Conservation (phyloP, 2,113 vertebrate species). For the Paralichthys olivaceus region DNA sequence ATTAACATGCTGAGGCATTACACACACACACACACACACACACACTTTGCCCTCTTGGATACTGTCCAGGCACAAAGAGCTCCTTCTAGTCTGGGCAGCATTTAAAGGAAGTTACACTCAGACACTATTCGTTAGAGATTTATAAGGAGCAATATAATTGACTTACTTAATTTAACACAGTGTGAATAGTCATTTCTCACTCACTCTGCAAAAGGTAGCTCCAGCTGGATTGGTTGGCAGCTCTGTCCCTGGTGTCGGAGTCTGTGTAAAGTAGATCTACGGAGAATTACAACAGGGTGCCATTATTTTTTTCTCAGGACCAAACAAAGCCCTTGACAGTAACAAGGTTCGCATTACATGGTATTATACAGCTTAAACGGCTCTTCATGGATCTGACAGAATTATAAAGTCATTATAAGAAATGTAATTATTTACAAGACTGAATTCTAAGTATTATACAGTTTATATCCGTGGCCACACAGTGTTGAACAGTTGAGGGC, state of each 20-base stretch:
- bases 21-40: conserved; percentile 19
- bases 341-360: background rate
- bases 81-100: conserved; percentile 42
- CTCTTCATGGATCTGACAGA: no score
- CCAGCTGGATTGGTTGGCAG: conserved; percentile 26
- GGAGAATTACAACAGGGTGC: background rate
- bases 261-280: background rate
- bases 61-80: conserved; percentile 55
- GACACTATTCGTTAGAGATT: conserved; percentile 60
- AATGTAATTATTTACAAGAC: no score
- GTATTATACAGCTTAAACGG: background rate
- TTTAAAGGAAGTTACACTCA: conserved; percentile 36
- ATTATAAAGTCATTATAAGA: no score
- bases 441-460: no score
- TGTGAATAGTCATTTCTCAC: conserved; percentile 42
- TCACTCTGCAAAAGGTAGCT: conserved; percentile 32
- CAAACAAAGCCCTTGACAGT: no score
- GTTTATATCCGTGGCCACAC: no score
- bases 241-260: background rate
- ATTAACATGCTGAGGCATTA: background rate
- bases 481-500: background rate
- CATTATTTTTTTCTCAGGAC: background rate
- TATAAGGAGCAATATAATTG: conserved; percentile 60
- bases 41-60: conserved; percentile 19
- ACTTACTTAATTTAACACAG: conserved; percentile 53